Conservation (phyloP, 2,797 vertebrate genomes). For the Myoxocephalus aenaeus region DNA sequence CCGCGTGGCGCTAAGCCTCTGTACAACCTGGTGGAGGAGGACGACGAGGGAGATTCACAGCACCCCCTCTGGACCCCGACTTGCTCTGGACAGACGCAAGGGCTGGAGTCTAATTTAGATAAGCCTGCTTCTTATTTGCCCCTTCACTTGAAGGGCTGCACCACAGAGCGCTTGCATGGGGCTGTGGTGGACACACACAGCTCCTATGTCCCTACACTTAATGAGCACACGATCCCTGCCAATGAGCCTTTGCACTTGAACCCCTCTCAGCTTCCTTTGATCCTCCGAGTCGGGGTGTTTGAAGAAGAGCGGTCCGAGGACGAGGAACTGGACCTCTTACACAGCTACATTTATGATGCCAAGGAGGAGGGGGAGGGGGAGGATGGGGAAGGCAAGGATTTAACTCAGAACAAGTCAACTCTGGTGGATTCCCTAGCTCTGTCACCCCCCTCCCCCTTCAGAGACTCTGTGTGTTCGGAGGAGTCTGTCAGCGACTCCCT, state of each 20-base stretch:
- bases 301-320: constrained; percentile 83
- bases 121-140: constrained; percentile 85
- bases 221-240: constrained; percentile 71
- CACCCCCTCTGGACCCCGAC: constrained; percentile 76
- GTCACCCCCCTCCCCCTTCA: constrained; percentile 96
- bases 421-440: constrained; percentile 90
- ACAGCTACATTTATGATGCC: constrained; percentile 89
- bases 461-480: constrained; percentile 93
- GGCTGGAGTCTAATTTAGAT: constrained; percentile 76
- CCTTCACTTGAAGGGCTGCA: constrained; percentile 76
- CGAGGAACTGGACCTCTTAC: constrained; percentile 91
- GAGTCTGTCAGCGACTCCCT: constrained; percentile 90
- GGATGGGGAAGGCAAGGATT: constrained; percentile 74
- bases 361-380: constrained; percentile 81
- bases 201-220: constrained; percentile 81
- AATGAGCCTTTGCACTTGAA: constrained; percentile 74
- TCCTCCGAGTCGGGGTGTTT: constrained; percentile 77
- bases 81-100: constrained; percentile 83
- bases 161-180: constrained; percentile 86
- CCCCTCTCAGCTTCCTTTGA: constrained; percentile 79
- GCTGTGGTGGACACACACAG: constrained; percentile 86
- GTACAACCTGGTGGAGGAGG: constrained; percentile 91
- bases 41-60: constrained; percentile 75
- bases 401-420: constrained; percentile 85
- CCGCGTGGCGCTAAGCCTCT: constrained; percentile 91